These are phyloP conservation scores for Sebastes hubbsi DNA, from an alignment of 2,797 vertebrate species.

Conservation along the genomic window DNA sequence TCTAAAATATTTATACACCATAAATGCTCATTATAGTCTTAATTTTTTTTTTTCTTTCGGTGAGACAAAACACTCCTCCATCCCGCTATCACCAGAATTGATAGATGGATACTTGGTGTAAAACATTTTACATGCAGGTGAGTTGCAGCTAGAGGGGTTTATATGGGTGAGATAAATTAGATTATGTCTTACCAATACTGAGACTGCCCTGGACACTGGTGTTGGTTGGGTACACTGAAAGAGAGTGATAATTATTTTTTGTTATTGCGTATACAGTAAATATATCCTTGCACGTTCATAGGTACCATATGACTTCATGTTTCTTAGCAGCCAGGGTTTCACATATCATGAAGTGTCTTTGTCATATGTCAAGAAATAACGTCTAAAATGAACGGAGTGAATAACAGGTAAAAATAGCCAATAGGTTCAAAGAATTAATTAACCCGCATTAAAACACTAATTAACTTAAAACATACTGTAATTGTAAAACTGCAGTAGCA, in stretches of 20 bases:
- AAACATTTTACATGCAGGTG: neutral
- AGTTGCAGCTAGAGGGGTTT: neutral
- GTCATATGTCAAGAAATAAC: too few relatives aligned
- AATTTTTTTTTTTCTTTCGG: neutral
- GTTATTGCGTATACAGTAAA: neutral
- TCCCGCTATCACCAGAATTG: neutral
- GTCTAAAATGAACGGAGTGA: neutral
- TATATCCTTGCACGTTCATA: neutral
- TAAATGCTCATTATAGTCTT: neutral
- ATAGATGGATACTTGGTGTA: neutral
- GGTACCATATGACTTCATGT: neutral
- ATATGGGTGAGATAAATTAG: neutral
- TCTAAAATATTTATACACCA: constrained; percentile 1
- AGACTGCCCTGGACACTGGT: neutral
- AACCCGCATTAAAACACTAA: neutral
- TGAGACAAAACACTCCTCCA: neutral
- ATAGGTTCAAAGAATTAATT: constrained; percentile 4
- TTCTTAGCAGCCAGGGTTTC: neutral
- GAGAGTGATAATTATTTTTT: neutral
- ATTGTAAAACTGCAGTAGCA: neutral
- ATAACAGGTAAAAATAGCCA: neutral
- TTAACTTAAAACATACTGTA: constrained; percentile 2
- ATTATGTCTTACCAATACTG: neutral
- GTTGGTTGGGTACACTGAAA: neutral
- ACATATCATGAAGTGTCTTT: too few relatives aligned